phyloP scores from a whole-genome alignment of 2,797 vertebrate genomes.

The Gambelia wislizenii region DNA sequence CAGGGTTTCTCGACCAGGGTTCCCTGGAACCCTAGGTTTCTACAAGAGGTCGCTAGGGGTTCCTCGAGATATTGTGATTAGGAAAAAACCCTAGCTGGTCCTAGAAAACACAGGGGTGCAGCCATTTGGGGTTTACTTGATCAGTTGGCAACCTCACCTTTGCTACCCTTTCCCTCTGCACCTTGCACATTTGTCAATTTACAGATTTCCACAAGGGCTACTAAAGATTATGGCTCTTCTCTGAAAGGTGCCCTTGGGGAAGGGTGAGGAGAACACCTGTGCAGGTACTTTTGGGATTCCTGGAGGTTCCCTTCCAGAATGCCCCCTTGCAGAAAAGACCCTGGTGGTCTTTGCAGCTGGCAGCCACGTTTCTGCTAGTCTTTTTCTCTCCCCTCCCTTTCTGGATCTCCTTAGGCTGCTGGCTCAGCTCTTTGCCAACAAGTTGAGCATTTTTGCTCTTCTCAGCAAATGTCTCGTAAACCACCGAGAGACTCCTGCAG shows the following conservation, averaged over 20 bases:
- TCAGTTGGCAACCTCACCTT: too few relatives aligned
- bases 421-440: conserved; percentile 9
- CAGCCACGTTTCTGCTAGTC: background rate
- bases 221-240: background rate
- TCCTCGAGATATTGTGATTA: too few relatives aligned
- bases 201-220: background rate
- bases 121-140: too few relatives aligned
- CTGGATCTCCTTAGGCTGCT: conserved; percentile 34
- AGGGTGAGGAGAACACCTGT: background rate
- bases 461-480: conserved; percentile 41
- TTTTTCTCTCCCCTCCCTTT: conserved; percentile 2
- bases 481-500: conserved; percentile 13
- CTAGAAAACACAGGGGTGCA: background rate
- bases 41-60: too few relatives aligned
- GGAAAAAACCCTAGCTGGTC: too few relatives aligned
- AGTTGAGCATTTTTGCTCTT: conserved; percentile 37
- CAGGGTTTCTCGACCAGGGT: too few relatives aligned
- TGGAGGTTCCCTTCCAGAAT: background rate
- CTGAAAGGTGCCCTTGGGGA: background rate
- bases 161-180: background rate
- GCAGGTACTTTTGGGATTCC: background rate
- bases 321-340: background rate
- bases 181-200: background rate
- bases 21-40: too few relatives aligned
- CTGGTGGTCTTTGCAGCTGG: background rate